Percentiles rank a stretch among this genome's conserved stretches.
These are phyloP conservation scores for Meriones psammophilus DNA, from an alignment of 2,797 vertebrate genomes.

Conservation along the genomic window DNA sequence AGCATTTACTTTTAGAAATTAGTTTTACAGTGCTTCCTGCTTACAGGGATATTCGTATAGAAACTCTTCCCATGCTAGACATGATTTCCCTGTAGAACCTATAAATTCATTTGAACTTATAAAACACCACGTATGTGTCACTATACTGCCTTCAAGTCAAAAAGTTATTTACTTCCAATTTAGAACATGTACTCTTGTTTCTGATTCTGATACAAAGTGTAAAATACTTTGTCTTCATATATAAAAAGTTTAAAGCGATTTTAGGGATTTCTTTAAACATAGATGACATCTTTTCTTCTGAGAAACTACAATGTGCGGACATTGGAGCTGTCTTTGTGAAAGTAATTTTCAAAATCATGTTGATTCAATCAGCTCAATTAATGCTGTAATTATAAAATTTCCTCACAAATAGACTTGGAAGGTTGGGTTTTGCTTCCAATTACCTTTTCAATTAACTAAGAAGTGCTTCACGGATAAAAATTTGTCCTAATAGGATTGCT, in stretches of 20 bases:
- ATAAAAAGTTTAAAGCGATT: neutral
- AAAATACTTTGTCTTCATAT: slow-evolving; percentile 33
- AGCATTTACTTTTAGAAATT: neutral
- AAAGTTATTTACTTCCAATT: slow-evolving; percentile 42
- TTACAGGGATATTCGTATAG: neutral
- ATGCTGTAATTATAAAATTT: slow-evolving; percentile 76
- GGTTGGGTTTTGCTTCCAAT: slow-evolving; percentile 67
- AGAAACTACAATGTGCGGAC: slow-evolving; percentile 34
- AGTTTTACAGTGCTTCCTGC: slow-evolving; percentile 16
- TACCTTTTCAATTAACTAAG: slow-evolving; percentile 74
- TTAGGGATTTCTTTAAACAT: slow-evolving; percentile 52
- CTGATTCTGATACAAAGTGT: slow-evolving; percentile 26
- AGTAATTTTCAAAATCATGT: slow-evolving; percentile 79
- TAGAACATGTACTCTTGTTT: neutral
- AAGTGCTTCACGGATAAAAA: slow-evolving; percentile 70
- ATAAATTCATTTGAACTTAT: slow-evolving; percentile 14
- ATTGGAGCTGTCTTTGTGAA: slow-evolving; percentile 65
- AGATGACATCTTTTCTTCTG: neutral
- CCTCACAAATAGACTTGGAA: slow-evolving; percentile 58
- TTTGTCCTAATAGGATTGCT: slow-evolving; percentile 53
- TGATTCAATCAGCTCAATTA: slow-evolving; percentile 76
- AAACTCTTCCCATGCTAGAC: neutral
- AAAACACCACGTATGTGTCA: neutral
- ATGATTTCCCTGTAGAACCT: neutral
- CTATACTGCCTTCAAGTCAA: neutral